phyloP scores from a whole-genome alignment of 2,113 vertebrate genomes.

The Turnix velox region DNA sequence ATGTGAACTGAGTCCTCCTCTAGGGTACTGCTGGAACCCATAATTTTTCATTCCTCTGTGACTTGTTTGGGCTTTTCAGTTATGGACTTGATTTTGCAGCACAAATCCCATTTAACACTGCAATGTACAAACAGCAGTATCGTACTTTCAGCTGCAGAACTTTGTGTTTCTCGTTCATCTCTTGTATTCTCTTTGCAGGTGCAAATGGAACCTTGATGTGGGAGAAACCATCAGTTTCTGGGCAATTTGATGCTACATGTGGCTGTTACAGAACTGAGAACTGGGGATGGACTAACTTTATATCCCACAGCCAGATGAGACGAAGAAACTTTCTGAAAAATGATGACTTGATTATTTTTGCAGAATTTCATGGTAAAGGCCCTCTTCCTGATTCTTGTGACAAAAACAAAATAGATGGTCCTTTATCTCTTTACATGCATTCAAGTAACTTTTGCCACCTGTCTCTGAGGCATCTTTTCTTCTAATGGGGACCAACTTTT shows the following conservation, averaged over 20 bases:
- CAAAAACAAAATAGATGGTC: not conserved
- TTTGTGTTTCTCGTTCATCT: not conserved
- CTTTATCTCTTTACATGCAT: not conserved
- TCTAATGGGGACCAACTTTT: not conserved
- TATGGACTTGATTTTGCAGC: not conserved
- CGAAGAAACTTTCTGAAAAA: slow-evolving; percentile 84
- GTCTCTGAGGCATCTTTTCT: not conserved
- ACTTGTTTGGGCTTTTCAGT: not conserved
- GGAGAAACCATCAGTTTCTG: slow-evolving; percentile 76
- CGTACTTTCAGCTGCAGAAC: not conserved
- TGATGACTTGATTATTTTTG: slow-evolving; percentile 82
- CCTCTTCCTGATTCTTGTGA: not conserved
- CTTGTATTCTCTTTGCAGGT: slow-evolving; percentile 41
- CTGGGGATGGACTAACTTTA: slow-evolving; percentile 78
- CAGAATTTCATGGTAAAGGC: slow-evolving; percentile 81
- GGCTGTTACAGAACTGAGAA: slow-evolving; percentile 53
- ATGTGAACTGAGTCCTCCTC: not conserved
- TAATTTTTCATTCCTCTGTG: not conserved
- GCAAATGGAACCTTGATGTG: slow-evolving; percentile 45
- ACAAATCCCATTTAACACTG: not conserved
- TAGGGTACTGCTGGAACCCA: not conserved
- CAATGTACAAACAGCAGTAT: not conserved
- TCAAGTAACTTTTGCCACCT: not conserved
- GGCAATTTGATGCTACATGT: slow-evolving; percentile 68
- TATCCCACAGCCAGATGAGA: slow-evolving; percentile 78